Base-by-base conservation (phyloP, 2,888 invertebrate species). In the Troides helena region DNA sequence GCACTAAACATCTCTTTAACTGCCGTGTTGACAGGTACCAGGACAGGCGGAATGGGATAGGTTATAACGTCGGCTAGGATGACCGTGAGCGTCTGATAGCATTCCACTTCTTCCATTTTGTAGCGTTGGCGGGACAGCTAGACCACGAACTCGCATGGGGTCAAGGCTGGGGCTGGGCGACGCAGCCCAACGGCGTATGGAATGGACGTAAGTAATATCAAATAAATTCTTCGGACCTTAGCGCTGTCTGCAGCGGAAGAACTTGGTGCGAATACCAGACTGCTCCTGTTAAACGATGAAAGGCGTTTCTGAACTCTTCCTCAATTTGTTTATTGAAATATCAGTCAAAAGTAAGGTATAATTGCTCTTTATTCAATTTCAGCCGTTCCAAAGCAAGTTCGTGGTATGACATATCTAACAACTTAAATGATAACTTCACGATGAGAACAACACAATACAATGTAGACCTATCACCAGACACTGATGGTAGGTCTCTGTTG, bases 91-190 rank as follows among this genome's bases (percentile, higher is more conserved):
- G 43, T 69, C 69, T 66, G 66, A 70, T 70, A 70, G 69, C 62
- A 65, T 69, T 61, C 65, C 65, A 65, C 56, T 69, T 70, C 69
- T 68, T 70, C 69, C 69, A 36, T 70, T 39, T 70, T 66, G 62
- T 70, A 70, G 69, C 92, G 1, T 82, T 93, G 65, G 93, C 92
- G 1, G 92, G 93, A 0, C 87, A 94, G 85, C 93, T 91, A 78
- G 94, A 86, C 84, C 94, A 86, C 80, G 93, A 87, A 84, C 94
- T 85, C 78, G 93, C 93, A 75, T 96, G 96, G 96, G 96, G 96
- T 6, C 95, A 96, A 77, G 96, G 96, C 60, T 95, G 95, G 95
- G 96, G 96, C 4, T 96, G 95, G 95, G 95, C 95, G 69, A 95
- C 94, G 36, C 82, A 94, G 78, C 94, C 94, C 17, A 95, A 94